Evolutionary conservation across 30 jellyfish, hydroid and myxozoan species (phyloP).

Genomic region (Chironex yamaguchii): DNA sequence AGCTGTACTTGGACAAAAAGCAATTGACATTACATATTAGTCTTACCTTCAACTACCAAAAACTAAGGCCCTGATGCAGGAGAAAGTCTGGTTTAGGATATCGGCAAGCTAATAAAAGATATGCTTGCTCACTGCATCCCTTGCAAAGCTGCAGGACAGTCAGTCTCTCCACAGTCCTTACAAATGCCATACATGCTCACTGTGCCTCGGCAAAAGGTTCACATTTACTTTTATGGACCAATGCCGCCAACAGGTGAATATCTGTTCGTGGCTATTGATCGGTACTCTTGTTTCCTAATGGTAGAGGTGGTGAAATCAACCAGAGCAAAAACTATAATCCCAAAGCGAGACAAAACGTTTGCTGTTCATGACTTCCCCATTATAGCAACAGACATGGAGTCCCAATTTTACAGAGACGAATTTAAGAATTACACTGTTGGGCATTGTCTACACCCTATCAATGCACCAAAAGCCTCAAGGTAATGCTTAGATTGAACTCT

Average conservation of each 20-base stretch:
- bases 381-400: slow-evolving; percentile 56
- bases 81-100: slow-evolving; percentile 58
- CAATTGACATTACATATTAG: slow-evolving; percentile 12
- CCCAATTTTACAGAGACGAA: slow-evolving; percentile 60
- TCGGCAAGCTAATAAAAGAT: slow-evolving; percentile 26
- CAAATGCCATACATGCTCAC: slow-evolving; percentile 21
- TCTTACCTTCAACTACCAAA: slow-evolving; percentile 57
- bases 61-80: slow-evolving; percentile 34
- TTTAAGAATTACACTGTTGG: slow-evolving; percentile 4
- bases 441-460: background rate
- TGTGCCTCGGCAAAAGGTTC: slow-evolving; percentile 52
- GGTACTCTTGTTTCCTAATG: slow-evolving; percentile 44
- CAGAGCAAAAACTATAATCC: slow-evolving; percentile 30
- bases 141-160: slow-evolving; percentile 52
- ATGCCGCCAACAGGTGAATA: slow-evolving; percentile 31
- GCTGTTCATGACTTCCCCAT: slow-evolving; percentile 27
- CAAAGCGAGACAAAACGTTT: slow-evolving; percentile 22
- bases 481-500: slow-evolving; percentile 52
- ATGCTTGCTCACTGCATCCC: slow-evolving; percentile 40
- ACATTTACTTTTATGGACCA: slow-evolving; percentile 63
- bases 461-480: slow-evolving; percentile 54
- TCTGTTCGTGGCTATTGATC: slow-evolving; percentile 33
- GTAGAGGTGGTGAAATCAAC: slow-evolving; percentile 65
- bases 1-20: background rate
- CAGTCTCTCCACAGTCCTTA: slow-evolving; percentile 29